Evolutionary conservation across 2,113 vertebrate species (phyloP), one percentile per base, ranked within the genome.

Genomic region (Choloepus hoffmanni): DNA sequence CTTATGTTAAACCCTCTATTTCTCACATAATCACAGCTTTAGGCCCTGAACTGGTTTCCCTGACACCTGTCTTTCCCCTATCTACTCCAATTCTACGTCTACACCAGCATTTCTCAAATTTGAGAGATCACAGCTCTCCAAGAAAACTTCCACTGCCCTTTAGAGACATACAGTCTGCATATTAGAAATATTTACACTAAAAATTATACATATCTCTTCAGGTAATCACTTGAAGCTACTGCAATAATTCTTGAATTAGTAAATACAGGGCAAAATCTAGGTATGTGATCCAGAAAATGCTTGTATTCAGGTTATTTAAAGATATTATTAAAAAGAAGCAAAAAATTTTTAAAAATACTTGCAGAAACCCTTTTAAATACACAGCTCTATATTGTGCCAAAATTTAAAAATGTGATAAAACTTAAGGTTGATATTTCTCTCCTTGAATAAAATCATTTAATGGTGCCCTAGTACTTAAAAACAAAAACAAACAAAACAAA

Each of bases 211-310:
- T 28, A 73, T 94, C 62, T 90, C 88, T 33, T 84, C 23, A 58
- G 26, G 63, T 92, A 5, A 74, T 26, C 33, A 40, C 45, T 13
- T 55, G 19, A 76, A 30, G 45, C 12, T n/a, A 78, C 53, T 73
- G 48, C 7, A 72, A 45, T 58, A 76, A 84, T 33, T 26, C 9
- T 50, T 4, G 2, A 7, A 68, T 74, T 78, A 79, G 33, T 26
- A 87, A 74, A 87, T 9, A 60, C 30, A 43, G 92, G 86, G 62
- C 16, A 83, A 95, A 93, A 86, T 72, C 16, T 40, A 83, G 67
- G 16, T 19, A 74, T 3, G 4, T 79, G 58, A 74, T 23, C 12
- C 28, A 62, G 11, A 28, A 77, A 82, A 92, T 86, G 30, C 13
- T 83, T 45, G 24, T 48, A 58, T 74, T 83, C 2, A 7, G 13